A percentile compares a stretch with the other conserved stretches of the same genome.
Evolutionary conservation across 2,888 invertebrate species (phyloP).

Genomic region (Cheilosia scutellata): DNA sequence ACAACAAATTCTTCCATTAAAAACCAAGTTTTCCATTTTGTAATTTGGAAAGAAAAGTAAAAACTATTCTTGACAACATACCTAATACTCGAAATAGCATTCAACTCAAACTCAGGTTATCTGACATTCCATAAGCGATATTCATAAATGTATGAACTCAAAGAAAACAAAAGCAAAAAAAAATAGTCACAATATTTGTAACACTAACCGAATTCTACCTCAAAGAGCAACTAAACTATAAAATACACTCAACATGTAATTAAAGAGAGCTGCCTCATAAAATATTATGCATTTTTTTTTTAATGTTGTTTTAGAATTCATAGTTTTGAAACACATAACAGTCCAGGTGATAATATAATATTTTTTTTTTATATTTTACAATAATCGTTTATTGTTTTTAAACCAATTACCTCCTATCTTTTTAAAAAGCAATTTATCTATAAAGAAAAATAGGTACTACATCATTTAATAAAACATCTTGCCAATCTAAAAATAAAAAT

Average conservation of each 20-base stretch:
- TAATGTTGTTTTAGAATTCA: conserved; percentile 37
- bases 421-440: conserved; percentile 39
- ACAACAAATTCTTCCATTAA: conserved; percentile 47
- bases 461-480: conserved; percentile 47
- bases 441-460: conserved; percentile 17
- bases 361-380: conserved; percentile 40
- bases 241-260: conserved; percentile 35
- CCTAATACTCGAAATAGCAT: conserved; percentile 2
- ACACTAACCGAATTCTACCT: conserved; percentile 66
- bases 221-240: conserved; percentile 52
- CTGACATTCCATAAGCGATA: conserved; percentile 65
- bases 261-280: conserved; percentile 64
- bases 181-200: conserved; percentile 30
- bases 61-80: neutral
- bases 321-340: conserved; percentile 47
- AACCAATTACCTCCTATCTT: conserved; percentile 55
- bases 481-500: conserved; percentile 51
- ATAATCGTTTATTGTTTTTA: conserved; percentile 27
- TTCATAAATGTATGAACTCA: conserved; percentile 30
- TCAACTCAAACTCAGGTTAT: conserved; percentile 62
- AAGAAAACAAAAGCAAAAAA: conserved; percentile 19
- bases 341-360: conserved; percentile 63
- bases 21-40: conserved; percentile 47
- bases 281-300: conserved; percentile 53
- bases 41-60: conserved; percentile 5